phyloP scores from a whole-genome alignment of 2,113 vertebrate genomes.

The Malurus cyaneus region DNA sequence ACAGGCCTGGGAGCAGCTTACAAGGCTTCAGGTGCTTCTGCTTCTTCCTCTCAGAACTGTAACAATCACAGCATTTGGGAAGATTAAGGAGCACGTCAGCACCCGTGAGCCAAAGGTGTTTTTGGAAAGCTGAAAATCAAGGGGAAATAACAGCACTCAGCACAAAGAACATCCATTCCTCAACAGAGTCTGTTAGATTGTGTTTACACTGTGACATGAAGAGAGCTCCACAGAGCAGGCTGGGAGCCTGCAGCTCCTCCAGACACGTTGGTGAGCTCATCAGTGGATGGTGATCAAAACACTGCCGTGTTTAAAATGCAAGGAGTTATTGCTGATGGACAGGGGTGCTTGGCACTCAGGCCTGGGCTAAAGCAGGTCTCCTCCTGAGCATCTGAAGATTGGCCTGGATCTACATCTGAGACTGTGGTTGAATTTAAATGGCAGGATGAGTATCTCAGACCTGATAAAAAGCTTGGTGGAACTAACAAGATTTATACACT shows the following conservation, averaged over 20 bases:
- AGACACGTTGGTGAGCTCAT: background rate
- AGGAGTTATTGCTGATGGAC: background rate
- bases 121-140: background rate
- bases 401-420: background rate
- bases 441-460: background rate
- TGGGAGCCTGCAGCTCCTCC: background rate
- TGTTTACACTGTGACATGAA: background rate
- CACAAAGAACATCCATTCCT: background rate
- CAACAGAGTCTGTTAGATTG: background rate
- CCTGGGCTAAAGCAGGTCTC: background rate
- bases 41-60: background rate
- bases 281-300: background rate
- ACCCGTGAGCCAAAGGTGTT: background rate
- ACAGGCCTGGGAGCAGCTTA: background rate
- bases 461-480: background rate
- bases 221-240: background rate
- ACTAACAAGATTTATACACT: background rate
- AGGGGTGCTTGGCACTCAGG: background rate
- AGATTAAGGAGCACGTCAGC: background rate
- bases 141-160: background rate
- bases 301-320: background rate
- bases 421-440: background rate
- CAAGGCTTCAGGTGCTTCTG: background rate
- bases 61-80: rapidly evolving
- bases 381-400: background rate